phyloP scores from a whole-genome alignment of 2,113 vertebrate genomes.

The Atractosteus spatula region DNA sequence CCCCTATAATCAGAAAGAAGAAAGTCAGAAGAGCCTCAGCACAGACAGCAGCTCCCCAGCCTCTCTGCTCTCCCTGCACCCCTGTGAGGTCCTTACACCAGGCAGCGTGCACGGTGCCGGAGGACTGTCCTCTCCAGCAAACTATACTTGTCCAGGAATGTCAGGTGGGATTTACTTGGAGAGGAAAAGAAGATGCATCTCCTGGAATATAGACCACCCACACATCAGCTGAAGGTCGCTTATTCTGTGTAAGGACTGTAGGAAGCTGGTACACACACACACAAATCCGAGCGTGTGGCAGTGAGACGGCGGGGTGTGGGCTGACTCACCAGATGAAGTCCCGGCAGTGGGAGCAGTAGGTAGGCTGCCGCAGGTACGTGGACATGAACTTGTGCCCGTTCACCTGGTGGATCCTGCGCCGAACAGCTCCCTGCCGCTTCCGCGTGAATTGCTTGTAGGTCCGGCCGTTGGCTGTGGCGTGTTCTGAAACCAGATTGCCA shows the following conservation, averaged over 20 bases:
- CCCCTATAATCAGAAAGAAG: slow-evolving; percentile 74
- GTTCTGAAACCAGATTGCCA: slow-evolving; percentile 39
- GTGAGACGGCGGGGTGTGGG: neutral
- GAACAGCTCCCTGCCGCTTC: slow-evolving; percentile 85
- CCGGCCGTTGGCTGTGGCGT: slow-evolving; percentile 53
- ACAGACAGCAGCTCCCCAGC: too few relatives aligned
- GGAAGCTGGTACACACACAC: neutral
- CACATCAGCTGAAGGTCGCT: too few relatives aligned
- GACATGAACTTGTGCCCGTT: slow-evolving; percentile 99
- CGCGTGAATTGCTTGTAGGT: slow-evolving; percentile 83
- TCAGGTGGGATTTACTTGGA: too few relatives aligned
- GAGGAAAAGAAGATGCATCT: too few relatives aligned
- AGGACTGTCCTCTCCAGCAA: too few relatives aligned
- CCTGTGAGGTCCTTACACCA: too few relatives aligned
- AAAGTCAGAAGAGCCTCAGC: too few relatives aligned
- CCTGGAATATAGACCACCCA: too few relatives aligned
- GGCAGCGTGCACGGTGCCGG: too few relatives aligned
- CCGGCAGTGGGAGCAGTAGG: slow-evolving; percentile 95
- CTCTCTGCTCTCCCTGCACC: too few relatives aligned
- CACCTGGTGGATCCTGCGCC: slow-evolving; percentile 87
- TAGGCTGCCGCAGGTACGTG: slow-evolving; percentile 90
- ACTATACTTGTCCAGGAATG: too few relatives aligned
- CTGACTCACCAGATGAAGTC: slow-evolving; percentile 93
- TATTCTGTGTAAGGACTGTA: too few relatives aligned
- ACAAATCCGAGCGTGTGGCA: slow-evolving; percentile 12